Conservation (phyloP, 1,140 invertebrate species). For the Drosophila gunungcola region DNA sequence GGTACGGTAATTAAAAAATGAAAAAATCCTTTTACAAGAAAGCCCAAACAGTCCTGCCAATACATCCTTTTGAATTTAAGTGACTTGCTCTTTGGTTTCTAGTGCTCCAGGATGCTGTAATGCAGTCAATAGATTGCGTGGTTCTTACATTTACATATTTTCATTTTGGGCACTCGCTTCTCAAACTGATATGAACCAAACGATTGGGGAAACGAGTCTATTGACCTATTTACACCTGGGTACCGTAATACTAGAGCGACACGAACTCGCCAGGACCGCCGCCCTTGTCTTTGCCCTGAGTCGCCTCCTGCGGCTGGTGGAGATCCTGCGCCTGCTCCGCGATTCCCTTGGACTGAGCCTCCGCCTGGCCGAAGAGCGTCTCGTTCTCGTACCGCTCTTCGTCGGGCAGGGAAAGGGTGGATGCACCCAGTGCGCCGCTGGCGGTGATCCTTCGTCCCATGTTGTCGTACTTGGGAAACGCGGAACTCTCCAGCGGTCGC, state of each 20-base stretch:
- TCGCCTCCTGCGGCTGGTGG: conserved; percentile 34
- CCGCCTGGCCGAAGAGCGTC: conserved; percentile 74
- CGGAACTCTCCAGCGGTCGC: conserved; percentile 66
- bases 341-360: conserved; percentile 34
- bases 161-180: conserved; percentile 23
- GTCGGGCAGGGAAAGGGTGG: conserved; percentile 92
- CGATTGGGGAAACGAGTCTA: conserved; percentile 63
- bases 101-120: conserved; percentile 15
- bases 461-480: conserved; percentile 91
- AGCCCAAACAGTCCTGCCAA: background rate
- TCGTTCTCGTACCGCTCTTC: conserved; percentile 79
- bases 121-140: conserved; percentile 72
- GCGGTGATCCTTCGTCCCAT: conserved; percentile 95
- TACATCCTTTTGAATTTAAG: conserved; percentile 35
- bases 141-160: conserved; percentile 1
- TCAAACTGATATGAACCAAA: conserved; percentile 73
- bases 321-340: conserved; percentile 27
- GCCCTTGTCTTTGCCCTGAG: conserved; percentile 48
- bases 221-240: conserved; percentile 81
- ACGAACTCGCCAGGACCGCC: conserved; percentile 71
- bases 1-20: too few relatives aligned
- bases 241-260: conserved; percentile 84
- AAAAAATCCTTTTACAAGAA: background rate
- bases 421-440: conserved; percentile 88
- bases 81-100: conserved; percentile 55